A percentile compares a stretch with the other conserved stretches of the same genome.
phyloP scores from a whole-genome alignment of 1,140 invertebrate genomes.

The Sesamia nonagrioides region DNA sequence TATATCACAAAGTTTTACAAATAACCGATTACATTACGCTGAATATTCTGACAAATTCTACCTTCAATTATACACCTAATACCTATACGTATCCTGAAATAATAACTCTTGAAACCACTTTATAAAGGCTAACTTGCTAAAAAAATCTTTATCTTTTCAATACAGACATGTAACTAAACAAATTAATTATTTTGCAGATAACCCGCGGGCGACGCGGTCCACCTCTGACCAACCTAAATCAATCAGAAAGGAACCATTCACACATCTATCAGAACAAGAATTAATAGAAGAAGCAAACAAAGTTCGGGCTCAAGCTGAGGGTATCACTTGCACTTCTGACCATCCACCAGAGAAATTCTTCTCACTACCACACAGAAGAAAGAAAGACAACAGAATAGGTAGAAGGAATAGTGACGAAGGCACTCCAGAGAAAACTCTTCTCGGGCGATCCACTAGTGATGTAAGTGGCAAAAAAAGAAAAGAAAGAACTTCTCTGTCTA shows the following conservation, averaged over 20 bases:
- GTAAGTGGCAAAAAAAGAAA: constrained; percentile 83
- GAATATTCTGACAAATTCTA: background rate
- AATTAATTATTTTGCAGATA: constrained; percentile 72
- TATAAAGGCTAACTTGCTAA: constrained; percentile 23
- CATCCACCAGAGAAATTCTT: constrained; percentile 89
- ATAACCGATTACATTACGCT: background rate
- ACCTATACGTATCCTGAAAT: background rate
- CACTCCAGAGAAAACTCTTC: constrained; percentile 70
- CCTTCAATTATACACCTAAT: background rate
- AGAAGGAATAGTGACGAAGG: constrained; percentile 85
- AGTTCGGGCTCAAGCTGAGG: constrained; percentile 90
- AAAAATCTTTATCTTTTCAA: background rate
- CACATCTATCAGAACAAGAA: constrained; percentile 89
- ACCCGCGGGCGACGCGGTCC: constrained; percentile 78
- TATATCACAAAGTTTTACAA: background rate
- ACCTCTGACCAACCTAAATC: constrained; percentile 80
- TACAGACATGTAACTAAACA: background rate
- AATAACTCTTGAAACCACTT: background rate
- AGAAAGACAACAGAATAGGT: constrained; percentile 75
- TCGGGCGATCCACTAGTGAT: constrained; percentile 87
- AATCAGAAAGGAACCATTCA: constrained; percentile 90
- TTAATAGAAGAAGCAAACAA: constrained; percentile 91
- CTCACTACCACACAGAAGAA: constrained; percentile 88
- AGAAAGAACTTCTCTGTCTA: constrained; percentile 88
- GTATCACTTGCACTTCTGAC: constrained; percentile 88